Base-by-base conservation (phyloP, 2,888 invertebrate species). In the Lithophane ornitopus region DNA sequence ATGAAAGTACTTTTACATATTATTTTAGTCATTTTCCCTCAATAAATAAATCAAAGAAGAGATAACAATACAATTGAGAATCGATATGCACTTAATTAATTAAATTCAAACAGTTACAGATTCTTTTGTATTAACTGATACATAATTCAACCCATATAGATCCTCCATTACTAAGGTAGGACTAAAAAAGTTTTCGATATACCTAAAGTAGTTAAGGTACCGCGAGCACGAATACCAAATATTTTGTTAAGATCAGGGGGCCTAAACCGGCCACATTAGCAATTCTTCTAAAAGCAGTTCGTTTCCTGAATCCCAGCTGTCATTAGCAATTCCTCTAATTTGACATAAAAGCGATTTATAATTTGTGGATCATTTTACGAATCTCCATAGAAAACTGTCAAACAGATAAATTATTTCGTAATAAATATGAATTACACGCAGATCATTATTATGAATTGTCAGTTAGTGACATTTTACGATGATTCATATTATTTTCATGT, bases 11-110 rank as follows among this genome's bases (percentile, higher is more conserved):
- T 41, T 39, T 3, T 16, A 70, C 16, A 19, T 12, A 8, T 22
- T 56, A 6, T 19, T 62, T 54, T 16, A 16, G 12, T 22, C 0
- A 66, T 52, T 76, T 44, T 41, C 12, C 34, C 9, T 49, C 19
- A 73, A 44, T n/a, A 39, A 44, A 58, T 58, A 44, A 79, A 73
- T 8, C 56, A 34, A n/a, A 41, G 14, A 41, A 78, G 12, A 66
- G 8, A 61, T 54, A 63, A 39, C 9, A 58, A 34, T 67, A 74
- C 58, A 80, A 75, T 76, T 83, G 80, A 82, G 80, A 80, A 73
- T 80, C 82, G 73, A 83, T 70, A 82, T 79, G 70, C 67, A 54
- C 54, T 56, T 41, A 69, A 74, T n/a, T 63, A 70, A 79, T 73
- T 62, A 34, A 70, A 67, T 76, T 54, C 1, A 70, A 67, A 59